Percentiles rank a stretch among this genome's conserved stretches.
Evolutionary conservation across 2,113 vertebrate species (phyloP).

Genomic region (Otus sunia): DNA sequence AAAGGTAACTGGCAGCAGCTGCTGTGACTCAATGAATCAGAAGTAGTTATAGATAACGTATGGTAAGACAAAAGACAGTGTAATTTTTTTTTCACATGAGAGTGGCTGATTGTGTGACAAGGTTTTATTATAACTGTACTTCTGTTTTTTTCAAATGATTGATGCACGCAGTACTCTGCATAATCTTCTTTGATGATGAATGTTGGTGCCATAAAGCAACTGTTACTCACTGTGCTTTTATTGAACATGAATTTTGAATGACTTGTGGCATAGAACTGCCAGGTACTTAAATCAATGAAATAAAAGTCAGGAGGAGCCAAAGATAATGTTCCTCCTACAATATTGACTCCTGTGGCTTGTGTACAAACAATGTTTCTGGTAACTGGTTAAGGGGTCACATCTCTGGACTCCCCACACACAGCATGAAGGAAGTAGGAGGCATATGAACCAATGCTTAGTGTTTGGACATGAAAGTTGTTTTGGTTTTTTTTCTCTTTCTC

Average conservation of each 20-base stretch:
- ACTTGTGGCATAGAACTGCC: neutral
- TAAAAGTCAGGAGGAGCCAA: neutral
- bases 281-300: neutral
- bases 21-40: neutral
- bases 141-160: neutral
- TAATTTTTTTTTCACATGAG: neutral
- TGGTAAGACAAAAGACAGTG: neutral
- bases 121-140: neutral
- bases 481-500: neutral
- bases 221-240: neutral
- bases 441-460: neutral
- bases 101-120: neutral
- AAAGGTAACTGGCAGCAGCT: neutral
- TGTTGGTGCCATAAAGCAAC: neutral
- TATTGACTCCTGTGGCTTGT: neutral
- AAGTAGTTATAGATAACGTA: neutral
- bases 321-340: neutral
- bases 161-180: neutral
- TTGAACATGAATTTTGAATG: constrained; percentile 27
- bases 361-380: neutral
- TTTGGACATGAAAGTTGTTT: neutral
- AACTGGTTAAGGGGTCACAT: neutral
- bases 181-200: neutral
- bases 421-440: neutral
- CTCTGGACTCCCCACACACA: fast-evolving